Evolutionary conservation across 1,140 invertebrate species (phyloP), one percentile per base, ranked within the genome.

Genomic region (Drosophila repletoides): DNA sequence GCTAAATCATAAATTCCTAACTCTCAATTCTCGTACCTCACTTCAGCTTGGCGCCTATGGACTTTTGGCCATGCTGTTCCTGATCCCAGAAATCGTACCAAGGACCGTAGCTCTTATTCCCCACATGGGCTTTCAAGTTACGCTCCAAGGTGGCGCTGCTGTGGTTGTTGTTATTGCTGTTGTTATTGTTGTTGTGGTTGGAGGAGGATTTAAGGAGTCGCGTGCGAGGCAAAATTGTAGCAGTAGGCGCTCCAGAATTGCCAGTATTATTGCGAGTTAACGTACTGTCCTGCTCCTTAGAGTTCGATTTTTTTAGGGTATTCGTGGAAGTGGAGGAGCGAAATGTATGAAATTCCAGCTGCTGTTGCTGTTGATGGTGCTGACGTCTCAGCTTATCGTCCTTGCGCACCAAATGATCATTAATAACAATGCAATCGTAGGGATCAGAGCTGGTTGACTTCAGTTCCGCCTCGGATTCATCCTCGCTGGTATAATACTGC

Each of bases 51-150:
- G 61, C 69, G 38, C 67, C 71, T 2, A 56, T 41, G 0, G 60
- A 66, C 33, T 81, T 88, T 26, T 77, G 77, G 15, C 77, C 70
- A 17, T 89, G 88, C 38, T 88, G 83, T 19, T 88, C 71, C 63
- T 89, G 88, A 64, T 94, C 95, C 95, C 95, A 96, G 29, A 96
- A 92, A 90, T 96, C 95, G 77, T 96, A 97, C 96, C 96, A 97
- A 0, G 95, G 95, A 0, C 95, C 95, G 87, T 95, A 96, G 59
- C 95, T 95, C 70, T 95, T 94, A 24, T 67, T 90, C 69, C 40
- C 88, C 88, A 38, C 84, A 56, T 83, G 55, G 38, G 70, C 56
- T 48, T 76, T 72, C 1, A 73, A 63, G 29, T 88, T 89, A 5
- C 76, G 72, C 33, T 89, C 88, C 56, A 88, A 41, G 7, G 86